Base-by-base conservation (phyloP, 1,140 invertebrate species). In the Ceratosolen solmsi region DNA sequence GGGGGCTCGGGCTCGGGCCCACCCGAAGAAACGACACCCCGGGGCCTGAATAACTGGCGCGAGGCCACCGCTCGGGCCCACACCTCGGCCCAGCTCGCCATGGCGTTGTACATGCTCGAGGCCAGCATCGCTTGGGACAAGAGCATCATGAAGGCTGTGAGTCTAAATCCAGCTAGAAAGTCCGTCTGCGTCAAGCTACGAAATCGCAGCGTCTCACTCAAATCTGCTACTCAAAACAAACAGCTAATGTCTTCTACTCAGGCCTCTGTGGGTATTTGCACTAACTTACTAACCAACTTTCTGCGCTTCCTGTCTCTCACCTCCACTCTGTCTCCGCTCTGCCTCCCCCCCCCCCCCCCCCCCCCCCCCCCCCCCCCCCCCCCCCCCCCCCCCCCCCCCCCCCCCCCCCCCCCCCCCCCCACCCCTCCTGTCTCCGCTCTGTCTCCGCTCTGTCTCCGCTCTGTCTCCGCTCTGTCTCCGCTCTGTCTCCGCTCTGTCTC, bases 91-190 rank as follows among this genome's bases (percentile, higher is more conserved):
- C 97, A 99, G 88, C 92, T 99, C 15, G 96, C 97, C 7, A 96
- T 99, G 95, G 95, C 96, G 85, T 92, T 98, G 56, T 96, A 97
- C 86, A 96, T 97, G 84, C 93, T 99, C 36, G 97, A 98, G 88
- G 95, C 95, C 27, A 97, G 95, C 87, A 97, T 99, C 86, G 97
- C 98, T 36, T 99, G 98, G 98, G 98, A 99, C 92, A 99, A 99
- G 92, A 98, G 97, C 92, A 98, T 99, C 87, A 99, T 99, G 98
- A 98, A 99, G 94, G 98, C 98, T 92, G 97, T 98, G 94, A 95
- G 96, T 93, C 89, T 90, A 87, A 82, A 87, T 87, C 86, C 89
- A 90, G 89, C 90, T 91, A 90, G 89, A 91, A 89, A 90, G 85
- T 87, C 89, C 84, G 85, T 88, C 86, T 89, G 87, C 88, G 86